Evolutionary conservation across 2,113 vertebrate species (phyloP), one percentile per base, ranked within the genome.

Genomic region (Marmota flaviventris): DNA sequence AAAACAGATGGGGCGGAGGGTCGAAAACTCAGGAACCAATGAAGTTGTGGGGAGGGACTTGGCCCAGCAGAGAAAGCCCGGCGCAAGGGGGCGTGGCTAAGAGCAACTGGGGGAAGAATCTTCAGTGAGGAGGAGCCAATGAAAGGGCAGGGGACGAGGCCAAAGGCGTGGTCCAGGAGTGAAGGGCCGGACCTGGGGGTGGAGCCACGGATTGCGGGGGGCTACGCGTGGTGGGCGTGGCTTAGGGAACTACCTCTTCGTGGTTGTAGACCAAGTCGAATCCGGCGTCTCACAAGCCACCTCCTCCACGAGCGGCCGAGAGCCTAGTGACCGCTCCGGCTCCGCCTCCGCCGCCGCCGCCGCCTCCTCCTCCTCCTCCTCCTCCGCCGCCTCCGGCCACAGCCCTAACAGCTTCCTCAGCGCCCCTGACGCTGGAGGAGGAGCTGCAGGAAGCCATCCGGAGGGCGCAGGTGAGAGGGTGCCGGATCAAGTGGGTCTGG

Each of bases 391-490:
- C 45, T 48, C 32, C 37, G 17, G 17, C 63, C 24, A 42, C 95
- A 0, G 65, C 42, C 7, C 78, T 45, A 39, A n/a, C 22, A 14
- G 37, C 91, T 45, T 65, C 94, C 79, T 63, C 85, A 4, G 92
- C 98, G 95, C 98, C 98, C 79, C 98, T 98, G 76, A 99, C 99
- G 88, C 98, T 99, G 96, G 99, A 99, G 94, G 99, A 99, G 90
- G 99, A 99, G 85, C 98, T 99, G 12, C 99, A 99, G 97, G 99
- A 99, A 95, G 99, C 99, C 8, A 99, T 99, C 90, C 99, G 99
- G 92, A 99, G 98, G 98, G 99, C 99, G 4, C 99, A 99, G 99
- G 99, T 99, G 85, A 86, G 85, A 24, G 39, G 14, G 25, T 32
- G 29, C 0, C 5, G 7, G 37, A 22, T 12, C 18, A 24, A 29